phyloP scores from a whole-genome alignment of 1,140 invertebrate species.

The Heliothis virescens region DNA sequence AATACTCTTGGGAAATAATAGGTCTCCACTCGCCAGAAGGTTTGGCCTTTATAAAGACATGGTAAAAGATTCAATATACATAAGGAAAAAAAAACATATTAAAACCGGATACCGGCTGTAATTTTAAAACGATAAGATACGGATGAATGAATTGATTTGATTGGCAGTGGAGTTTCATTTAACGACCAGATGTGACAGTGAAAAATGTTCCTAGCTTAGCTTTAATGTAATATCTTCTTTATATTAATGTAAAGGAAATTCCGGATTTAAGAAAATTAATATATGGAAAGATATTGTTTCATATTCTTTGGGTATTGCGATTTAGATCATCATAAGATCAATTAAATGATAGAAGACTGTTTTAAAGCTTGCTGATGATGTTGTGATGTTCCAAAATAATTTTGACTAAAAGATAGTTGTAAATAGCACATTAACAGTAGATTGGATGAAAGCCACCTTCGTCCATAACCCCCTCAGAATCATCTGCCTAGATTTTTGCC shows the following conservation, averaged over 20 bases:
- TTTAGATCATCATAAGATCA: too few relatives aligned
- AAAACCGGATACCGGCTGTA: slow-evolving; percentile 15
- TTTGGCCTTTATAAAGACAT: neutral
- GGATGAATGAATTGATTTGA: slow-evolving; percentile 26
- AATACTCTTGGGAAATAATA: slow-evolving; percentile 27
- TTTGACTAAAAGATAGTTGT: neutral
- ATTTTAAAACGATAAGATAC: slow-evolving; percentile 21
- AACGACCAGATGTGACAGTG: slow-evolving; percentile 29
- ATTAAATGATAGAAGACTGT: too few relatives aligned
- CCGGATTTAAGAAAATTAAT: neutral
- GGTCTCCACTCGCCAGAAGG: neutral
- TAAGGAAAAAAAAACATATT: slow-evolving; percentile 6
- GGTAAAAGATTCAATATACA: neutral
- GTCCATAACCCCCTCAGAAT: neutral
- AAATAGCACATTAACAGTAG: neutral
- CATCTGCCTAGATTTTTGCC: too few relatives aligned
- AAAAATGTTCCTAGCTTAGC: slow-evolving; percentile 2
- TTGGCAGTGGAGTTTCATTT: slow-evolving; percentile 25
- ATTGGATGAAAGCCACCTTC: slow-evolving; percentile 8
- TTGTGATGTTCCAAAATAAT: neutral
- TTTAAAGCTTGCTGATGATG: too few relatives aligned
- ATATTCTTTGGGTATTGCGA: too few relatives aligned
- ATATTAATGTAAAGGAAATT: slow-evolving; percentile 15
- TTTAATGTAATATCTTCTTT: neutral
- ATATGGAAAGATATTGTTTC: too few relatives aligned